These are phyloP conservation scores for Gasterosteus nipponicus DNA, from an alignment of 2,113 vertebrate species.

Conservation along the genomic window DNA sequence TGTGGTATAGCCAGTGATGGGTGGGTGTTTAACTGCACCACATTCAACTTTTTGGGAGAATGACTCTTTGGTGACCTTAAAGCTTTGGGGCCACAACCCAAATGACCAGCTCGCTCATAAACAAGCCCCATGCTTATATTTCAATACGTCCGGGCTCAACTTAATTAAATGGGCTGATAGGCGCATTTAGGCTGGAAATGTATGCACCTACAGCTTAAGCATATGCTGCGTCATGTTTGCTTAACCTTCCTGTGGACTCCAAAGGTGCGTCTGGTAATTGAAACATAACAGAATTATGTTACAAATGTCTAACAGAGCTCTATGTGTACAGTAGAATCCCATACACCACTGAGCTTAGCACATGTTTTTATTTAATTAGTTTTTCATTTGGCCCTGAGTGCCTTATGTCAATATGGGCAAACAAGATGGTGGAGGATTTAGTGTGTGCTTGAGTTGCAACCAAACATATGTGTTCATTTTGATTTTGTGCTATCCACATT, in stretches of 20 bases:
- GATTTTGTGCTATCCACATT: constrained; percentile 14
- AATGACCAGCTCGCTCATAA: constrained; percentile 58
- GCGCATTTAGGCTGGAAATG: constrained; percentile 65
- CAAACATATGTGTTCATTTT: constrained; percentile 37
- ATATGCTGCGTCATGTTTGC: constrained; percentile 75
- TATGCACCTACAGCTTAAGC: constrained; percentile 66
- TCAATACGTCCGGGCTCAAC: constrained; percentile 60
- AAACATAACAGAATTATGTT: constrained; percentile 82
- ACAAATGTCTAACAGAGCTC: constrained; percentile 79
- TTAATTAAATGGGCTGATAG: constrained; percentile 75
- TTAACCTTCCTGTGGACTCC: constrained; percentile 83
- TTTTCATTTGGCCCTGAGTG: constrained; percentile 79
- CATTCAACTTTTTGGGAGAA: constrained; percentile 34
- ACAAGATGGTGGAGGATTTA: constrained; percentile 56
- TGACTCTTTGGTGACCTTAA: constrained; percentile 67
- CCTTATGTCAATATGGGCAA: constrained; percentile 68
- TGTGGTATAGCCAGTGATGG: constrained; percentile 21
- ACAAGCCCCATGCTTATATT: constrained; percentile 61
- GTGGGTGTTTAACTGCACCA: constrained; percentile 38
- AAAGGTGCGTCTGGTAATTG: constrained; percentile 82
- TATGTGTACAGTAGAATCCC: constrained; percentile 78
- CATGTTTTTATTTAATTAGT: constrained; percentile 85
- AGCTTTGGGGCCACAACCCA: constrained; percentile 36
- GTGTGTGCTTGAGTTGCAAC: constrained; percentile 32
- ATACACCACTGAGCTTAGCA: constrained; percentile 73